phyloP scores from a whole-genome alignment of 2,888 invertebrate species.

The Atethmia centrago region DNA sequence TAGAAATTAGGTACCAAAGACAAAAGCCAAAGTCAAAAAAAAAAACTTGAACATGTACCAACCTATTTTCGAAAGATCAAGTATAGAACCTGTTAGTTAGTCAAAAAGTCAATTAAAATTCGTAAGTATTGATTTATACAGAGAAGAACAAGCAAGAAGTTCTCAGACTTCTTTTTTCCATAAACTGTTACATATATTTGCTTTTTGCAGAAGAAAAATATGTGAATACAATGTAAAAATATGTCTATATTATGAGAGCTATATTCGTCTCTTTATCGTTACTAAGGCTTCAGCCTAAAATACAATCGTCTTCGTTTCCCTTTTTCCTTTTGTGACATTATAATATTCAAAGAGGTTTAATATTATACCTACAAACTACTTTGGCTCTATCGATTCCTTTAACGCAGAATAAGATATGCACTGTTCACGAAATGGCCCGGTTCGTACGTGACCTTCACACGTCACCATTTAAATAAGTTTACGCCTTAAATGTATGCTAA shows the following conservation, averaged over 20 bases:
- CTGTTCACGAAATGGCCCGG: constrained; percentile 18
- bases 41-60: too few relatives aligned
- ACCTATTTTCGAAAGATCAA: background rate
- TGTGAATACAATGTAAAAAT: constrained; percentile 21
- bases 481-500: constrained; percentile 27
- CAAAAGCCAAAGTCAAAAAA: background rate
- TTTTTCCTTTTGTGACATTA: constrained; percentile 2
- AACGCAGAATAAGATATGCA: constrained; percentile 35
- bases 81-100: too few relatives aligned
- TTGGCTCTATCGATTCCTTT: background rate
- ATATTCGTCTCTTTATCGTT: background rate
- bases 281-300: background rate
- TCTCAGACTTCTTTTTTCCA: background rate
- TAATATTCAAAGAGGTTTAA: constrained; percentile 5
- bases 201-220: constrained; percentile 25
- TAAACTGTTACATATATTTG: background rate
- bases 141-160: background rate
- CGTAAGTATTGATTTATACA: background rate
- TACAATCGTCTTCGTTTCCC: background rate
- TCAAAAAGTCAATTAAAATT: background rate
- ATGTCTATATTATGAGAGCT: background rate
- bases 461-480: constrained; percentile 25
- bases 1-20: background rate
- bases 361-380: constrained; percentile 3
- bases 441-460: constrained; percentile 30